These are phyloP conservation scores for Puma concolor DNA, from an alignment of 2,113 vertebrate species.

Conservation along the genomic window DNA sequence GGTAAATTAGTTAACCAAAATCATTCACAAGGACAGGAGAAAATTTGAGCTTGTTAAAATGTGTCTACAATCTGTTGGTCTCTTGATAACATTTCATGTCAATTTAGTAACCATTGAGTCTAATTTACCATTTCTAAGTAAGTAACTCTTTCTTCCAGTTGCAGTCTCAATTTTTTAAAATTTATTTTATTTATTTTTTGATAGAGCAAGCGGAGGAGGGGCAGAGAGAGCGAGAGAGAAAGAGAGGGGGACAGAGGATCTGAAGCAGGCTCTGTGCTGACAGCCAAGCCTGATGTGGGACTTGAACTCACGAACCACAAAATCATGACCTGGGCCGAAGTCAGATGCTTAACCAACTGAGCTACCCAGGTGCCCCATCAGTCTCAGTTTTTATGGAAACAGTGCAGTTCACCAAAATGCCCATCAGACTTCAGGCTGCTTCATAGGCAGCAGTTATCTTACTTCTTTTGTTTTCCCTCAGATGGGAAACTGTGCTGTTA, in stretches of 20 bases:
- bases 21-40: neutral
- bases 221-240: neutral
- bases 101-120: neutral
- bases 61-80: neutral
- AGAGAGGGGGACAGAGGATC: too few species aligned
- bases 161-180: neutral
- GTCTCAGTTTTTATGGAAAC: neutral
- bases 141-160: neutral
- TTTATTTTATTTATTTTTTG: neutral
- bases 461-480: neutral
- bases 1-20: constrained; percentile 30
- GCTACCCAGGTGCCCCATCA: neutral
- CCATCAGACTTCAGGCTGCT: neutral
- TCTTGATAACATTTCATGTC: constrained; percentile 13
- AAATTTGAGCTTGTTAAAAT: constrained; percentile 35
- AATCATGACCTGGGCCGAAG: neutral
- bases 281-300: too few species aligned
- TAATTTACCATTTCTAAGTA: neutral
- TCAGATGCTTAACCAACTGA: neutral
- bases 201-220: neutral
- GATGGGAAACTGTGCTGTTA: neutral
- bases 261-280: neutral
- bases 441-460: neutral
- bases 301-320: neutral
- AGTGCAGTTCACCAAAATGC: neutral